A percentile compares a stretch with the other conserved stretches of the same genome.
Evolutionary conservation across 1,140 invertebrate species (phyloP).

Genomic region (Ladona fulva): DNA sequence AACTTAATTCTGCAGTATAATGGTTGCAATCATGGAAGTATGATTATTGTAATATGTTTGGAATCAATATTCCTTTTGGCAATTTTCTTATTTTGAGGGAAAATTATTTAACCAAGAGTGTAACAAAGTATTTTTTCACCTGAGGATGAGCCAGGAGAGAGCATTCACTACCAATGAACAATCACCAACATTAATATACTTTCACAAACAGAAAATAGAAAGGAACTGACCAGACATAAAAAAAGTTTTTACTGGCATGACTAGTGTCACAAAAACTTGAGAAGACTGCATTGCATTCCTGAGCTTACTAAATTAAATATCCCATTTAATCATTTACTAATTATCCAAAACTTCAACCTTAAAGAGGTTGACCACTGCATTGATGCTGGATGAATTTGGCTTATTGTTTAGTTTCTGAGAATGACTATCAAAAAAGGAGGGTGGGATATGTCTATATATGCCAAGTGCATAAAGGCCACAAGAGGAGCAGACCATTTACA

Average conservation of each 20-base stretch:
- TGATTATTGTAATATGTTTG: neutral
- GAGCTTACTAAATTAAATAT: neutral
- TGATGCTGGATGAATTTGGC: neutral
- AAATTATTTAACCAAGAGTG: neutral
- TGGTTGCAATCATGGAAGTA: neutral
- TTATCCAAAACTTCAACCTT: neutral
- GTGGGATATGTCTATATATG: neutral
- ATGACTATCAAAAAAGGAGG: constrained; percentile 4
- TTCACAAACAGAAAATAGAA: neutral
- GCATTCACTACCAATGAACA: constrained; percentile 2
- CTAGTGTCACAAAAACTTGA: constrained; percentile 1
- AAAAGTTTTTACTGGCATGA: constrained; percentile 2
- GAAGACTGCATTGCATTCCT: constrained; percentile 4
- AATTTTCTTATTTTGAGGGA: neutral
- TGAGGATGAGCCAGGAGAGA: neutral
- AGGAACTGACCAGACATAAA: constrained; percentile 5
- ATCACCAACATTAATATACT: neutral
- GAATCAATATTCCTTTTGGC: neutral
- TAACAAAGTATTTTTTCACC: neutral
- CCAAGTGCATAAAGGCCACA: constrained; percentile 5
- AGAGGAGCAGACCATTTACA: neutral
- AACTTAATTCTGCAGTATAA: neutral
- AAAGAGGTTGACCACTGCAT: neutral
- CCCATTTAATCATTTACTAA: neutral
- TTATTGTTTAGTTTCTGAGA: neutral